phyloP scores from a whole-genome alignment of 2,113 vertebrate species.

The Strix aluco region DNA sequence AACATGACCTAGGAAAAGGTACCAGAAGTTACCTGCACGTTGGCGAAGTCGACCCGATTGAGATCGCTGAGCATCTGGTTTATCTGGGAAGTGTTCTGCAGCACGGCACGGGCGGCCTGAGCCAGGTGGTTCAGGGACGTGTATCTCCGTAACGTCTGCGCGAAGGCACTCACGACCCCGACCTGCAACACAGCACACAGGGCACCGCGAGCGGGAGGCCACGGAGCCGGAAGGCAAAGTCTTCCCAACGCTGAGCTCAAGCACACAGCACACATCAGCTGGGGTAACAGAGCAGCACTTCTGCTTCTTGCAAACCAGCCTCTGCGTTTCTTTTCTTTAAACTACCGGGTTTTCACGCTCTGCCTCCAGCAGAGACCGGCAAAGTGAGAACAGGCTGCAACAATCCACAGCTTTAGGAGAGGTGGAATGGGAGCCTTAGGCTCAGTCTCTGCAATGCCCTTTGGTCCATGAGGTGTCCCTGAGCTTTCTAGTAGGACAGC shows the following conservation, averaged over 20 bases:
- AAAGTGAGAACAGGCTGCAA: background rate
- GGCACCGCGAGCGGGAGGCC: background rate
- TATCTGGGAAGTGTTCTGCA: conserved; percentile 98
- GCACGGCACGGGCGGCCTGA: conserved; percentile 92
- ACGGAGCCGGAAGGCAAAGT: background rate
- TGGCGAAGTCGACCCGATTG: conserved; percentile 97
- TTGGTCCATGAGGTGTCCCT: background rate
- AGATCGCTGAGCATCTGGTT: conserved; percentile 99
- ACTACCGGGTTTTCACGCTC: background rate
- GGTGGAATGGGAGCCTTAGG: background rate
- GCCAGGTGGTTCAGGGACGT: conserved; percentile 97
- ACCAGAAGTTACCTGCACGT: conserved; percentile 85
- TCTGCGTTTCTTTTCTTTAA: background rate
- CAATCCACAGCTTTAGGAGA: background rate
- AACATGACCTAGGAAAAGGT: fast-evolving
- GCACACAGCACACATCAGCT: background rate
- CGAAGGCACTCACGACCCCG: conserved; percentile 93
- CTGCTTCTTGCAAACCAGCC: background rate
- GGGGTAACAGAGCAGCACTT: background rate
- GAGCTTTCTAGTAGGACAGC: background rate
- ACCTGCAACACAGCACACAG: conserved; percentile 69
- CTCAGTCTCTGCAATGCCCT: background rate
- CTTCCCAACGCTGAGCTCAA: background rate
- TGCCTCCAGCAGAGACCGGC: background rate
- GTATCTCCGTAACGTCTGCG: conserved; percentile 93